Conservation (phyloP, 2,797 vertebrate genomes). For the Enteromius fasciolatus region DNA sequence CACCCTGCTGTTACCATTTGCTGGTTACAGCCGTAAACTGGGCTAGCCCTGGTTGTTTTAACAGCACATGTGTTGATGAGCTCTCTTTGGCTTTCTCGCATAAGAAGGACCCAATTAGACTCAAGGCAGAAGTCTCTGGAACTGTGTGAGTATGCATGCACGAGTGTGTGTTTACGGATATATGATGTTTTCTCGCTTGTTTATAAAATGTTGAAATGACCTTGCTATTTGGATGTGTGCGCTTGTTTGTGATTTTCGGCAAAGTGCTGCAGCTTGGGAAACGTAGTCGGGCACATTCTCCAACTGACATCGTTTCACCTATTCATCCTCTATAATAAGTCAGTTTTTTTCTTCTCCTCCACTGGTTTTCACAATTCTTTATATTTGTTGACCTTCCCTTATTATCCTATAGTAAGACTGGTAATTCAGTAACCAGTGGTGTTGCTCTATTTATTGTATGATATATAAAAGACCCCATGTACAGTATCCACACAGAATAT, state of each 20-base stretch:
- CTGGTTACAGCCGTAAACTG: constrained; percentile 43
- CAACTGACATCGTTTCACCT: background rate
- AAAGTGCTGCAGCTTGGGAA: background rate
- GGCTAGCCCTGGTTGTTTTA: constrained; percentile 42
- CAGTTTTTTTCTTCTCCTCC: background rate
- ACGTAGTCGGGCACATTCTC: background rate
- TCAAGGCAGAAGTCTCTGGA: constrained; percentile 23
- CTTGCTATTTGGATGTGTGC: constrained; percentile 12
- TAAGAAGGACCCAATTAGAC: constrained; percentile 45
- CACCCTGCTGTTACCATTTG: constrained; percentile 55
- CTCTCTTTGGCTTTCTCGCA: constrained; percentile 42
- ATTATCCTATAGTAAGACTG: background rate
- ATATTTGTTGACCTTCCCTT: background rate
- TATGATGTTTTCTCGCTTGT: background rate
- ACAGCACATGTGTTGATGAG: constrained; percentile 52
- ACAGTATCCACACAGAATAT: background rate
- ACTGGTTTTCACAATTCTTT: background rate
- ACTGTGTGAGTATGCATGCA: constrained; percentile 20
- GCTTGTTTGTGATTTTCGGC: background rate
- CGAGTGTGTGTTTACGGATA: constrained; percentile 18
- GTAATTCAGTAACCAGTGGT: background rate
- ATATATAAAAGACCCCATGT: background rate
- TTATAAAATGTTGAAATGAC: constrained; percentile 35
- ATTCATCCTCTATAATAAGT: background rate
- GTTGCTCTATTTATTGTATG: background rate